Evolutionary conservation across 2,113 vertebrate species (phyloP), one percentile per base, ranked within the genome.

Genomic region (Collichthys lucidus): DNA sequence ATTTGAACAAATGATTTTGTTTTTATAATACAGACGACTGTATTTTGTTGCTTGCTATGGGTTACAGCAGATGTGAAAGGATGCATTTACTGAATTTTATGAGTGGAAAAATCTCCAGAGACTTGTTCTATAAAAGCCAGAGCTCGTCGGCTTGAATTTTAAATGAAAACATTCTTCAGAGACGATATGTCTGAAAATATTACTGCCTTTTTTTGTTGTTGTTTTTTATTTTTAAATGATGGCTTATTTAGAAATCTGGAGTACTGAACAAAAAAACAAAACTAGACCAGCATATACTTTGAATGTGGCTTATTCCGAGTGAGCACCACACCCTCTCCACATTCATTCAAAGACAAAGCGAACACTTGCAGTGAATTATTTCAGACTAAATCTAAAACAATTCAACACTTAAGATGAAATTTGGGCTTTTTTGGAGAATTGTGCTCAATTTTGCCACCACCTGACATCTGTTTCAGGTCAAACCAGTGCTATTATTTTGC

Each of bases 21-120:
- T 35, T 9, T 57, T 63, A 73, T 1, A 14, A 49, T 42, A 29
- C 8, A 20, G 6, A 83, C 4, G 24, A 42, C 2, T 47, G 3
- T n/a, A 22, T 70, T 47, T 66, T 14, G 57, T 79, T 63, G 67
- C 70, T 70, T 63, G 67, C 70, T 70, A 76, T 56, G 15, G 66
- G 31, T 53, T 59, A 72, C 67, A 67, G 47, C 31, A 42, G 24
- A n/a, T 11, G 7, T 56, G n/a, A 60, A 52, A 19, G 7, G 31
- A 63, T 57, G 56, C 29, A 42, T 56, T 24, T n/a, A 14, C 11
- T 44, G 11, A 42, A 52, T 62, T 40, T 6, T 14, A 53, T 52
- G 15, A 24, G 20, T 22, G 6, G 12, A 40, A 40, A 42, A 42
- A 42, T 63, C 40, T 44, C 2, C 11, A 44, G 40, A 15, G 20